Conservation (phyloP, 2,113 vertebrate species). For the Eclectus roratus region DNA sequence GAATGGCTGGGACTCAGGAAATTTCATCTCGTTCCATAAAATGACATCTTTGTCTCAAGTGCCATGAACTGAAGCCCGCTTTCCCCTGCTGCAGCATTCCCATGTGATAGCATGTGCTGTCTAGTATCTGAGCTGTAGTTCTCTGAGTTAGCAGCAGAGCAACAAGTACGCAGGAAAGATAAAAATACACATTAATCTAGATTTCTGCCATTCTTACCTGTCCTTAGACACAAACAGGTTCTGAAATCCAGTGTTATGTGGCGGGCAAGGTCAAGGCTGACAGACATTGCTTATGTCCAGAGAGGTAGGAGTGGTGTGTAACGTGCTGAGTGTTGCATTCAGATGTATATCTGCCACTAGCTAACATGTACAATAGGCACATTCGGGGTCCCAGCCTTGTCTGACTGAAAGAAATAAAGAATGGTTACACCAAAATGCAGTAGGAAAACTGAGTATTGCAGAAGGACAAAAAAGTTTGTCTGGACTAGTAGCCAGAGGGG, state of each 20-base stretch:
- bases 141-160: not conserved
- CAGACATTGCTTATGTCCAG: not conserved
- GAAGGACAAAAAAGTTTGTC: not conserved
- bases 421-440: not conserved
- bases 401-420: not conserved
- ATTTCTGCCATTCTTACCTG: not conserved
- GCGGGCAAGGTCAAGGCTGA: not conserved
- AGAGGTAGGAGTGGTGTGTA: not conserved
- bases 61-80: not conserved
- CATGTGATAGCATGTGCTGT: not conserved
- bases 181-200: not conserved
- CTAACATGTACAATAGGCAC: not conserved
- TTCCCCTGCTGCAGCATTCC: not conserved
- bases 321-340: rapidly evolving
- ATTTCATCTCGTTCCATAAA: not conserved
- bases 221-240: not conserved
- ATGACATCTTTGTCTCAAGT: not conserved
- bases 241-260: not conserved
- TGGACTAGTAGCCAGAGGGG: not conserved
- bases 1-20: not conserved
- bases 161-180: not conserved
- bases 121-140: not conserved
- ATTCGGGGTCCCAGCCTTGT: not conserved
- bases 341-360: not conserved
- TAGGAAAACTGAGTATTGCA: not conserved